phyloP scores from a whole-genome alignment of 2,797 vertebrate species.

The Onychomys arenicola region DNA sequence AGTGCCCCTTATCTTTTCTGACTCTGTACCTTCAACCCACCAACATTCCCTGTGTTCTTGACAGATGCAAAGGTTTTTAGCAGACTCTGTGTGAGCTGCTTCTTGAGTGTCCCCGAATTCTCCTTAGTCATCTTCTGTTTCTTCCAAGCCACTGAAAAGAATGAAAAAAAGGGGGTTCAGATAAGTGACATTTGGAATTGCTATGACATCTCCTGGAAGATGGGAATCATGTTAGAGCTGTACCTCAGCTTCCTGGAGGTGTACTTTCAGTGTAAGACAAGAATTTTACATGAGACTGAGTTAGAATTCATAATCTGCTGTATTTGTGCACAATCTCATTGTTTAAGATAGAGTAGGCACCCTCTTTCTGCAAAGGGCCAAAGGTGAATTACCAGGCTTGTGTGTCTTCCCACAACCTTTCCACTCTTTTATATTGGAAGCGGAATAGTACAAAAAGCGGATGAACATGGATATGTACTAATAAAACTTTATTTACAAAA shows the following conservation, averaged over 20 bases:
- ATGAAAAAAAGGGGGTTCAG: neutral
- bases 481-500: constrained; percentile 20
- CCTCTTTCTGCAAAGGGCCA: neutral
- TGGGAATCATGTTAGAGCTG: neutral
- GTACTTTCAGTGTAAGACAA: neutral
- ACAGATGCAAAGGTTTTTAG: constrained; percentile 8
- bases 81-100: neutral
- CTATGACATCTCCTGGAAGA: neutral
- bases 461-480: accelerated
- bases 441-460: neutral
- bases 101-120: neutral
- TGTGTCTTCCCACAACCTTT: neutral
- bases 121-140: constrained; percentile 1
- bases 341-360: neutral
- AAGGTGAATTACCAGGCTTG: neutral
- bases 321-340: neutral
- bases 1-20: neutral
- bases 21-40: neutral
- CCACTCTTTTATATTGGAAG: neutral
- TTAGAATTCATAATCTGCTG: neutral
- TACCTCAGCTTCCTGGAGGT: neutral
- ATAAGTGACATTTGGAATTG: neutral
- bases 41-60: neutral
- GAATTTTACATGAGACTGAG: neutral
- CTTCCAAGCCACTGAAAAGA: neutral